These are phyloP conservation scores for Abscondita cerata DNA, from an alignment of 2,888 invertebrate species.

Conservation along the genomic window DNA sequence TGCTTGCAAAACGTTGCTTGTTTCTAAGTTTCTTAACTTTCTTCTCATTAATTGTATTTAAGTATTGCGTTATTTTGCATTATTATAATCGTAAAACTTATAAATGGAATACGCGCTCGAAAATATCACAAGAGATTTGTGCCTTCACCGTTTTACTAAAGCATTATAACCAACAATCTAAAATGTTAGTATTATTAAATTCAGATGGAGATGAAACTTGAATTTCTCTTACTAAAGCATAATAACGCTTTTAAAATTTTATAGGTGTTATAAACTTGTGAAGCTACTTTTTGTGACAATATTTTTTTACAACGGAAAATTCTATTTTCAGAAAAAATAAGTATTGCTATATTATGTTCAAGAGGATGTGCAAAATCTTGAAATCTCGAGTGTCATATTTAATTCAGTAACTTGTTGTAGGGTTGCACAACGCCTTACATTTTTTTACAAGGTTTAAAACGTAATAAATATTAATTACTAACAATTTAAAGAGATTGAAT, in stretches of 20 bases:
- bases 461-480: slow-evolving; percentile 4
- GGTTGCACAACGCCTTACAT: slow-evolving; percentile 1
- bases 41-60: too few species aligned
- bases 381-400: slow-evolving; percentile 24
- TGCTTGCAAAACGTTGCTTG: too few species aligned
- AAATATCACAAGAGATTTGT: slow-evolving; percentile 23
- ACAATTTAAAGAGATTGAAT: too few species aligned
- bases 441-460: background rate
- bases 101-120: slow-evolving; percentile 21
- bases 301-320: slow-evolving; percentile 6
- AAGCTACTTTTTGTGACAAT: slow-evolving; percentile 9
- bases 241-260: slow-evolving; percentile 11
- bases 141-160: slow-evolving; percentile 18
- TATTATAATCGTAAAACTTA: slow-evolving; percentile 24
- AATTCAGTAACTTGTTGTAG: slow-evolving; percentile 20
- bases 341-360: slow-evolving; percentile 1
- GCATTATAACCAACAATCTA: background rate
- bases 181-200: slow-evolving; percentile 9
- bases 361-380: slow-evolving; percentile 7
- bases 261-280: slow-evolving; percentile 4
- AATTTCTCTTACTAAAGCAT: slow-evolving; percentile 7
- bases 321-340: slow-evolving; percentile 7
- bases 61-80: slow-evolving; percentile 13
- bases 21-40: too few species aligned
- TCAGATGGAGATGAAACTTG: background rate